Evolutionary conservation across 2,113 vertebrate species (phyloP), one percentile per base, ranked within the genome.

Genomic region (Gopherus evgoodei): DNA sequence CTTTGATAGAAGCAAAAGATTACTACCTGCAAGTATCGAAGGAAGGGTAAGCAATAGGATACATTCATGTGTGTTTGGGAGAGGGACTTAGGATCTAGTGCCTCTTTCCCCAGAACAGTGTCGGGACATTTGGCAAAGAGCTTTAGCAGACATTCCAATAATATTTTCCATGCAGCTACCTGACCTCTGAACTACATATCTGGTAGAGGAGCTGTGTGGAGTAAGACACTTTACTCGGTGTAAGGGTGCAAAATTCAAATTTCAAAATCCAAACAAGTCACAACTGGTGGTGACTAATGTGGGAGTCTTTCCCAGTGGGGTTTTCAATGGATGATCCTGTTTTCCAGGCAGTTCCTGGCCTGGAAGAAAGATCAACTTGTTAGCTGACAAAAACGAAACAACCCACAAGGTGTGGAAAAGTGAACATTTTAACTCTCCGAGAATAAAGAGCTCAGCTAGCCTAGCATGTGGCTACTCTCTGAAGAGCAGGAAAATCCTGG

Each of bases 341-440:
- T 27, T 12, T 42, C 4, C 72, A 65, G 62, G 31, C 72, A 11
- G 9, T 72, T 47, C 42, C 6, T 42, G 75, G 12, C 38, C 42
- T 27, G 24, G 42, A 11, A 78, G 42, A 47, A 47, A 47, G 24
- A 24, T 78, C 59, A 56, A 5, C 1, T 21, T 6, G 3, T 0
- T 0, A 44, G 27, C 47, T 78, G 82, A 0, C 4, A 3, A 0
- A 1, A 62, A 7, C 1, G 0, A 1, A 42, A 38, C 5, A 50
- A 16, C 4, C 13, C 14, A 3, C 17, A 8, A 16, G 3, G n/a
- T 72, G 7, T 38, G 65, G 65, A 38, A 38, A 38, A 72, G 65
- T n/a, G 17, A 72, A 9, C 9, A 5, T 17, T n/a, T 35, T n/a
- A 42, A 75, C 42, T 65, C 14, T 16, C 31, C 19, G 31, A 8